Evolutionary conservation across 1,140 invertebrate genomes (phyloP), one percentile per base, ranked within the genome.

Genomic region (Mercenaria mercenaria): DNA sequence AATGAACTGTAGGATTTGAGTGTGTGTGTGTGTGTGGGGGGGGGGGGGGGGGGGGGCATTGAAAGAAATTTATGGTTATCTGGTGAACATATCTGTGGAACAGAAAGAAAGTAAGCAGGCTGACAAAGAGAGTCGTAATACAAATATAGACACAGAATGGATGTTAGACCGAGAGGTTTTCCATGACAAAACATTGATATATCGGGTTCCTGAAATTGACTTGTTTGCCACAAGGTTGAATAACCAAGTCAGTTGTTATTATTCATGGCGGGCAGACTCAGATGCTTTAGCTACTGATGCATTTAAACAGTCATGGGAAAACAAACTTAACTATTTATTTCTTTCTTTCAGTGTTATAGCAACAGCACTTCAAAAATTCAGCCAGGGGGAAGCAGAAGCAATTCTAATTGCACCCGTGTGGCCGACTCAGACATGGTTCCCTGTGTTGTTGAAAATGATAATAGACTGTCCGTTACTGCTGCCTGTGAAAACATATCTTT

Each of bases 211-310:
- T n/a, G 29, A 64, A 0, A 87, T 77, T 81, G 91, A 90, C 41
- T 1, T 91, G 32, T 90, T 91, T 91, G 88, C 89, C 0, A 90
- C 83, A 23, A 76, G 91, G 56, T 26, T 86, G 4, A 91, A 92
- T 76, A 43, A 47, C 23, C 89, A 91, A 43, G 15, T 90, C 20
- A 8, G 18, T 59, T 41, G 18, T 29, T 92, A 83, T 85, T 79
- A 76, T 18, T 84, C 91, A 50, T 92, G 76, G 72, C 41, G 67
- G 23, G 80, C 82, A 41, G 90, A 91, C 85, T 64, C 90, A 47
- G 26, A 67, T 59, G 50, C 81, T 41, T 10, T 56, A 47, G 77
- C 76, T 59, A 41, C 82, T 20, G 80, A 91, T 88, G 74, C 90
- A 43, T 91, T 91, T 82, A 81, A 74, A 20, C 39, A 69, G 23